Evolutionary conservation across 2,888 invertebrate species (phyloP).

Genomic region (Sericinus montela): DNA sequence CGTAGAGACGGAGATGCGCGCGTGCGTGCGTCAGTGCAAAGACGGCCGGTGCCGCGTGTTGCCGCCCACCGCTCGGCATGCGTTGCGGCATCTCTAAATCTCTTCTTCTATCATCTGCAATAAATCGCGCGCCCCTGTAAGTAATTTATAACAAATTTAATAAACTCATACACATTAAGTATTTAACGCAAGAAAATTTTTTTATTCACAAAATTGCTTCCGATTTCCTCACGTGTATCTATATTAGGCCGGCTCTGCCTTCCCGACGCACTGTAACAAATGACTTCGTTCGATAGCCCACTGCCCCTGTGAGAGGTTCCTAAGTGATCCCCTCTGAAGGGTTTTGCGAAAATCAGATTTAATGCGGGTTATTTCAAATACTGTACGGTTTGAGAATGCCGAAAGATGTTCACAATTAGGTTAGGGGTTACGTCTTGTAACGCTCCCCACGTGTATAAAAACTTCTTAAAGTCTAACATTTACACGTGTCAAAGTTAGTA

Average conservation of each 20-base stretch:
- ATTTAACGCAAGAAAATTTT: constrained; percentile 20
- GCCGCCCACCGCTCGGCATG: constrained; percentile 63
- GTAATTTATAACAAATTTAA: constrained; percentile 31
- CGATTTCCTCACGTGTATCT: constrained; percentile 63
- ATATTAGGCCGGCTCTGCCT: constrained; percentile 49
- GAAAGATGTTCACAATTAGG: constrained; percentile 12
- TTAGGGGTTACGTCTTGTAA: constrained; percentile 5
- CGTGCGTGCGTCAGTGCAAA: constrained; percentile 65
- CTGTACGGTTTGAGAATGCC: constrained; percentile 5
- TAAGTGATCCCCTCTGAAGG: constrained; percentile 58
- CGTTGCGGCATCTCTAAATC: constrained; percentile 39
- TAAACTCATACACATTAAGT: background rate
- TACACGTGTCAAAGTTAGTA: constrained; percentile 1
- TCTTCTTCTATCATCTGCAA: constrained; percentile 39
- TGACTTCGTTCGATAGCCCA: constrained; percentile 77
- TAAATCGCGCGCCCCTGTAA: constrained; percentile 74
- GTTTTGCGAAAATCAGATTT: constrained; percentile 51
- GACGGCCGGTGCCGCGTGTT: constrained; percentile 65
- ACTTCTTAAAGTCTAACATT: background rate
- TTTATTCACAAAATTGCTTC: constrained; percentile 39
- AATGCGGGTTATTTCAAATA: constrained; percentile 18
- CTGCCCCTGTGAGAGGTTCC: constrained; percentile 74
- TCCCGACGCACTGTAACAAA: constrained; percentile 62
- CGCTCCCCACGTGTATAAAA: constrained; percentile 7
- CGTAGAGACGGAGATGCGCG: constrained; percentile 37